These are phyloP conservation scores for Daktulosphaira vitifoliae DNA, from an alignment of 1,140 invertebrate genomes.

Conservation along the genomic window DNA sequence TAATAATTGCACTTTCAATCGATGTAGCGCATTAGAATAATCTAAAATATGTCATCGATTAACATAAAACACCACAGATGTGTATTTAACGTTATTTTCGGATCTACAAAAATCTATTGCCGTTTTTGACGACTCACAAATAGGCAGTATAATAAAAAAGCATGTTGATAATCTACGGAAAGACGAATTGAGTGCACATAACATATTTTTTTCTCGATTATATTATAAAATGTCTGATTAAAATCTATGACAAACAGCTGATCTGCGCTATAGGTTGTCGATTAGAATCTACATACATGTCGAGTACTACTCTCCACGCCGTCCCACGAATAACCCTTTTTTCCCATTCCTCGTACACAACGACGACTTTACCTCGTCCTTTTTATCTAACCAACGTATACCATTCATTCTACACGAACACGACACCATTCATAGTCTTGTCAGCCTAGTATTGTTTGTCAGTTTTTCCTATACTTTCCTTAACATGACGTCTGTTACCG, in stretches of 20 bases:
- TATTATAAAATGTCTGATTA: conserved; percentile 26
- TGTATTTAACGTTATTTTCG: too few relatives aligned
- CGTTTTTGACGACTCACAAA: too few relatives aligned
- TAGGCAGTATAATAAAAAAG: too few relatives aligned
- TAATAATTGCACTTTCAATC: too few relatives aligned
- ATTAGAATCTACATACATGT: conserved; percentile 31
- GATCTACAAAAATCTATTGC: too few relatives aligned
- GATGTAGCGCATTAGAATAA: too few relatives aligned
- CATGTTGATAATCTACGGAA: too few relatives aligned
- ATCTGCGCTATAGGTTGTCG: conserved; percentile 18
- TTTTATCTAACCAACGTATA: conserved; percentile 5
- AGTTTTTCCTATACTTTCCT: background rate
- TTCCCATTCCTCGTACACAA: background rate
- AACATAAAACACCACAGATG: too few relatives aligned
- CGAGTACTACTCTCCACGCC: background rate
- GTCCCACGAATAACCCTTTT: conserved; percentile 18
- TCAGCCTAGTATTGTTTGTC: conserved; percentile 23
- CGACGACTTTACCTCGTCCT: conserved; percentile 23
- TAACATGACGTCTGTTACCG: too few relatives aligned
- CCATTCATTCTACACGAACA: conserved; percentile 3
- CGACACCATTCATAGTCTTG: conserved; percentile 23
- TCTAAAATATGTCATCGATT: too few relatives aligned
- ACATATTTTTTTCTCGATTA: too few relatives aligned
- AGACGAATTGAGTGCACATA: too few relatives aligned
- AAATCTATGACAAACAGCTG: conserved; percentile 33